Conservation (phyloP, 92 coral and sea anemone species). For the Actinostola sp. region DNA sequence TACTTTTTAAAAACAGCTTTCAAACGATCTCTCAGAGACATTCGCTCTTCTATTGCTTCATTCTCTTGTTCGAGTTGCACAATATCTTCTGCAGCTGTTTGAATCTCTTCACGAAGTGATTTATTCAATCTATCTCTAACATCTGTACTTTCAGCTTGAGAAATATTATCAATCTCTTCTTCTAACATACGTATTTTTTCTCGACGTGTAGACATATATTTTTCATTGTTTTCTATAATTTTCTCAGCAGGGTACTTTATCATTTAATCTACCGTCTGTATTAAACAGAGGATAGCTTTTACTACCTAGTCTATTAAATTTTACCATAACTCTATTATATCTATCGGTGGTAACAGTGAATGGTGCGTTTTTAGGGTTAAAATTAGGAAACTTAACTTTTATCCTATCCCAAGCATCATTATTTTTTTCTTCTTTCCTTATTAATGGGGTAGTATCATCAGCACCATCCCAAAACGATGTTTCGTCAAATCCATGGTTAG, state of each 20-base stretch:
- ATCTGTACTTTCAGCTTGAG: constrained; percentile 23
- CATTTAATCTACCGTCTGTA: constrained; percentile 27
- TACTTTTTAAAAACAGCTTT: constrained; percentile 42
- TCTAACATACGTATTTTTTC: constrained; percentile 22
- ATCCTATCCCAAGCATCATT: constrained; percentile 34
- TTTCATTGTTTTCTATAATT: constrained; percentile 13
- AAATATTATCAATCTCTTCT: constrained; percentile 1
- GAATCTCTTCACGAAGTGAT: constrained; percentile 34
- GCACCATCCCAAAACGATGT: constrained; percentile 34
- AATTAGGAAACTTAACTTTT: constrained; percentile 12
- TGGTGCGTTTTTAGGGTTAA: constrained; percentile 34
- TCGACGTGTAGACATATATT: constrained; percentile 19
- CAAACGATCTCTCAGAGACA: constrained; percentile 31
- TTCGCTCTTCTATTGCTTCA: constrained; percentile 35
- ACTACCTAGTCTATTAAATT: constrained; percentile 23
- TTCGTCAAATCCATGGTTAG: constrained; percentile 32
- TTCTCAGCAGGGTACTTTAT: constrained; percentile 46
- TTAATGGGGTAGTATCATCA: constrained; percentile 13
- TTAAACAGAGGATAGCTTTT: constrained; percentile 21
- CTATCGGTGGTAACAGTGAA: constrained; percentile 33
- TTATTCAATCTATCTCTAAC: too few species aligned
- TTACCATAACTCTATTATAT: constrained; percentile 13
- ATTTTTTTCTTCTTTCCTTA: constrained; percentile 4
- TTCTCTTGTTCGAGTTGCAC: constrained; percentile 30
- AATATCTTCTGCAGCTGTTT: constrained; percentile 19